Conservation (phyloP, 2,797 vertebrate genomes). For the Manis pentadactyla region DNA sequence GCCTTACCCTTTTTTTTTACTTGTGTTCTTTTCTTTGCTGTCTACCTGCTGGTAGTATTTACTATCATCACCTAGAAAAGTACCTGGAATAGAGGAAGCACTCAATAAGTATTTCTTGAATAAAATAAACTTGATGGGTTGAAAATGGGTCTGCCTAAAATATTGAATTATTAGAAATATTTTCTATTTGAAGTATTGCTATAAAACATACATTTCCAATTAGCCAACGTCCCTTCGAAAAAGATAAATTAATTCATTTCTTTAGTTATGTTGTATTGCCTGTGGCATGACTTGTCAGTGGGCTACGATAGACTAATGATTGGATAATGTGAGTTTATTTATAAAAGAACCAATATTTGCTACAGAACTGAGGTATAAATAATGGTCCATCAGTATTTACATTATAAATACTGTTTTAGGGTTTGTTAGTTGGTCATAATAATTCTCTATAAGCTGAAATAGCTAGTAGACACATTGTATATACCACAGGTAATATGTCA, state of each 20-base stretch:
- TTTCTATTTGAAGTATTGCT: conserved; percentile 69
- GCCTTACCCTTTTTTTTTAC: not conserved
- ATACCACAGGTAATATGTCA: conserved; percentile 75
- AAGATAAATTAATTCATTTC: conserved; percentile 85
- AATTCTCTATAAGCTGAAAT: conserved; percentile 84
- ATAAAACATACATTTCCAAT: conserved; percentile 78
- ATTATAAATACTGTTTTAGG: conserved; percentile 86
- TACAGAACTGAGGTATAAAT: conserved; percentile 83
- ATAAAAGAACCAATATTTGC: conserved; percentile 85
- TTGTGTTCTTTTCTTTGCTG: not conserved
- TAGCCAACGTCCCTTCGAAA: conserved; percentile 82
- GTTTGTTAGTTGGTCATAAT: conserved; percentile 84
- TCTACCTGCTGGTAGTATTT: not conserved
- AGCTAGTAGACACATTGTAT: conserved; percentile 71
- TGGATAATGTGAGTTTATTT: conserved; percentile 86
- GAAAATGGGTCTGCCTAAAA: conserved; percentile 47
- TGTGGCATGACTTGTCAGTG: conserved; percentile 83
- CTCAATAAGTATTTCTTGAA: conserved; percentile 33
- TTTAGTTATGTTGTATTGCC: conserved; percentile 80
- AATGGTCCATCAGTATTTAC: conserved; percentile 82
- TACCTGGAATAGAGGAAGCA: not conserved
- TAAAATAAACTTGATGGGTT: conserved; percentile 49
- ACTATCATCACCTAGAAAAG: not conserved
- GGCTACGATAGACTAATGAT: conserved; percentile 84
- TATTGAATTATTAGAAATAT: conserved; percentile 59